A percentile compares a stretch with the other conserved stretches of the same genome.
These are phyloP conservation scores for Oikopleura dioica DNA, from an alignment of 23 tunicate genomes.

Conservation along the genomic window DNA sequence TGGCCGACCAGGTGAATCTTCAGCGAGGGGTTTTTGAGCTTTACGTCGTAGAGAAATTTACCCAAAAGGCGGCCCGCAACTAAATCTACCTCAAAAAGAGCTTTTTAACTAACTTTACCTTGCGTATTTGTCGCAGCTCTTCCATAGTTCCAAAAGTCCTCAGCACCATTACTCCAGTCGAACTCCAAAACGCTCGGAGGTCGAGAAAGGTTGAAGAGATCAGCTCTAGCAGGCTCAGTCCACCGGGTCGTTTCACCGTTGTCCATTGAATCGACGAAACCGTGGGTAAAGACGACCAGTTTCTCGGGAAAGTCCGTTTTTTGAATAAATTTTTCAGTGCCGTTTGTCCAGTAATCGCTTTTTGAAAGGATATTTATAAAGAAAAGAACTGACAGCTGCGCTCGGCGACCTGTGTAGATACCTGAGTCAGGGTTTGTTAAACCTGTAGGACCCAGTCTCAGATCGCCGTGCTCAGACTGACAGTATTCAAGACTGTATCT, in stretches of 20 bases:
- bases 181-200: background rate
- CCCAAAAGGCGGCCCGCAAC: background rate
- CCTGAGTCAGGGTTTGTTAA: too few species aligned
- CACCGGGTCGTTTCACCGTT: background rate
- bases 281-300: background rate
- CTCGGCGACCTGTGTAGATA: too few species aligned
- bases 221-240: background rate
- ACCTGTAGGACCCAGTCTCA: too few species aligned
- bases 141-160: background rate
- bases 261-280: background rate
- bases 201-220: background rate
- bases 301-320: background rate
- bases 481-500: too few species aligned
- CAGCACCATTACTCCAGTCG: background rate
- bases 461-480: too few species aligned
- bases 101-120: too few species aligned
- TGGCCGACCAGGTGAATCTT: conserved; percentile 26
- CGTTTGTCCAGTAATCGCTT: too few species aligned
- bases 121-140: background rate
- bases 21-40: background rate
- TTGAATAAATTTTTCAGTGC: too few species aligned
- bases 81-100: too few species aligned
- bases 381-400: too few species aligned
- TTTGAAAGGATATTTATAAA: too few species aligned
- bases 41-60: background rate